phyloP scores from a whole-genome alignment of 2,888 invertebrate species.

The Scelioninae gen. 1 region DNA sequence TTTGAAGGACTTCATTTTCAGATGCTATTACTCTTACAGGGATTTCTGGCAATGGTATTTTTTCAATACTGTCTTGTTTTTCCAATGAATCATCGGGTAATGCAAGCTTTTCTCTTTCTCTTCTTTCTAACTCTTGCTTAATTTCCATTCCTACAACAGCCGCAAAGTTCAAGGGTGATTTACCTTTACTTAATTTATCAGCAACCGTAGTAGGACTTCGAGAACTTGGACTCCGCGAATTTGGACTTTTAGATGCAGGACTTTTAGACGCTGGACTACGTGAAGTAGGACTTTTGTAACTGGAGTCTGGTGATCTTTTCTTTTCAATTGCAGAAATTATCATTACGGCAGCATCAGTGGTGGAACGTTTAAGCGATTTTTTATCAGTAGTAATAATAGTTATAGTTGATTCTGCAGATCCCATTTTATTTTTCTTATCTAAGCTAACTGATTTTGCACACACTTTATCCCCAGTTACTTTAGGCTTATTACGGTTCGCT shows the following conservation, averaged over 20 bases:
- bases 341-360: conserved; percentile 78
- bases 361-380: conserved; percentile 76
- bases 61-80: conserved; percentile 82
- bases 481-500: conserved; percentile 76
- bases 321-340: conserved; percentile 80
- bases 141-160: conserved; percentile 80
- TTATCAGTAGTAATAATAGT: conserved; percentile 78
- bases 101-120: conserved; percentile 76
- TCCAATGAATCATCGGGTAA: conserved; percentile 80
- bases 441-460: conserved; percentile 76
- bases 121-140: conserved; percentile 79
- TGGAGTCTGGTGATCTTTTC: conserved; percentile 76
- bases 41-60: conserved; percentile 82
- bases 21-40: conserved; percentile 73
- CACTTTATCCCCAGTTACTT: conserved; percentile 69
- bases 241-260: conserved; percentile 63
- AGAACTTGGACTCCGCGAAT: conserved; percentile 59
- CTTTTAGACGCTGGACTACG: conserved; percentile 60
- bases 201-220: conserved; percentile 71
- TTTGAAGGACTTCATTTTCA: conserved; percentile 60
- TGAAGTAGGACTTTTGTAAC: conserved; percentile 52
- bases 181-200: conserved; percentile 72
- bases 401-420: conserved; percentile 77
- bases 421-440: conserved; percentile 79
- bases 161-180: conserved; percentile 76